Evolutionary conservation across 2,888 invertebrate genomes (phyloP).

Genomic region (Alloplasta piceator): DNA sequence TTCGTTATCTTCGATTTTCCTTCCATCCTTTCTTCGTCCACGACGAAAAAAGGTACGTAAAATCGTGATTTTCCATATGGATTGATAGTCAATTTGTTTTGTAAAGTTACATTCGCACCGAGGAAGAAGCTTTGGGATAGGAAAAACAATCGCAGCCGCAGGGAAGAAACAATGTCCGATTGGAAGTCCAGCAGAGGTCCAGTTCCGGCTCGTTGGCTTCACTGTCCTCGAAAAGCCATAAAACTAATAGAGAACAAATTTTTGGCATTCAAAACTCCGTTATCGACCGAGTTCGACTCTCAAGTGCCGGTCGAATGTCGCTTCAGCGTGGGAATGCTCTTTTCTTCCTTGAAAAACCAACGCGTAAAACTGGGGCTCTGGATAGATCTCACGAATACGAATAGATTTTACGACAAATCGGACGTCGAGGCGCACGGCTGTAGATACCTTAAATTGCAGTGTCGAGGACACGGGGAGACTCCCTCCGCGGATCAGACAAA

Average conservation of each 20-base stretch:
- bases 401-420: slow-evolving; percentile 94
- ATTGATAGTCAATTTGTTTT: slow-evolving; percentile 4
- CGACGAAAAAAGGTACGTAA: not conserved
- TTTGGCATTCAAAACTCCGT: slow-evolving; percentile 97
- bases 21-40: not conserved
- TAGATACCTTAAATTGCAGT: slow-evolving; percentile 94
- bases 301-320: slow-evolving; percentile 93
- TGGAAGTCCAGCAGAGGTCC: slow-evolving; percentile 82
- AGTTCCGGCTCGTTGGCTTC: slow-evolving; percentile 94
- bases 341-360: slow-evolving; percentile 90
- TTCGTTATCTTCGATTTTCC: not conserved
- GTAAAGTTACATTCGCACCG: too few species aligned
- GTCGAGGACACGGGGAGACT: slow-evolving; percentile 96
- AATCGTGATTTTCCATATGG: slow-evolving; percentile 38
- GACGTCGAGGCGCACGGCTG: slow-evolving; percentile 91
- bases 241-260: slow-evolving; percentile 92
- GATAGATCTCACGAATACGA: slow-evolving; percentile 98
- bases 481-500: slow-evolving; percentile 93
- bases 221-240: slow-evolving; percentile 93
- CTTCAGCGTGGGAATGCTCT: slow-evolving; percentile 95
- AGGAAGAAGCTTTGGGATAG: too few species aligned
- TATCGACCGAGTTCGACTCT: slow-evolving; percentile 91
- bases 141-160: not conserved
- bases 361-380: slow-evolving; percentile 96
- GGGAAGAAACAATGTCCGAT: slow-evolving; percentile 76